Percentiles rank a stretch among this genome's conserved stretches.
Evolutionary conservation across 2,888 invertebrate genomes (phyloP).

Genomic region (Eurytoma adleriae): DNA sequence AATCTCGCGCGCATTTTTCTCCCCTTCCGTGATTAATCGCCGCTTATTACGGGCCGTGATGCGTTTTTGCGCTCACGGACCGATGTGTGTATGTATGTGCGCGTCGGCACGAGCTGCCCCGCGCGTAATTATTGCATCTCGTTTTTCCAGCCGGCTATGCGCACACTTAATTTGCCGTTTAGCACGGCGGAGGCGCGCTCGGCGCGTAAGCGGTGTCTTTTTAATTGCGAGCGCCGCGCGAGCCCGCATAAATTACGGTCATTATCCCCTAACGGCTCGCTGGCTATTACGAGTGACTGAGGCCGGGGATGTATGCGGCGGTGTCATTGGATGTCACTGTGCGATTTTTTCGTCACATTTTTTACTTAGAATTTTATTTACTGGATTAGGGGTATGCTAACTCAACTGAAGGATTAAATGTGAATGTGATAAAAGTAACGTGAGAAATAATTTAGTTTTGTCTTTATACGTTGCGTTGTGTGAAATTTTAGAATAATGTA

Average conservation of each 20-base stretch:
- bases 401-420: too few relatives aligned
- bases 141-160: neutral
- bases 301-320: constrained; percentile 61
- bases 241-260: constrained; percentile 67
- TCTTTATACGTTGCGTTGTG: too few relatives aligned
- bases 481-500: too few relatives aligned
- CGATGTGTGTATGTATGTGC: neutral
- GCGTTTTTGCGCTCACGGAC: too few relatives aligned
- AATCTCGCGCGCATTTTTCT: constrained; percentile 23
- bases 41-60: constrained; percentile 22
- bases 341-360: neutral
- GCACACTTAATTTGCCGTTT: constrained; percentile 43
- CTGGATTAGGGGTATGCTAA: too few relatives aligned
- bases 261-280: constrained; percentile 66
- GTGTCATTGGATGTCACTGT: constrained; percentile 56
- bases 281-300: constrained; percentile 66
- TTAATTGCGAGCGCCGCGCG: constrained; percentile 60
- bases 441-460: too few relatives aligned
- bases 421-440: too few relatives aligned
- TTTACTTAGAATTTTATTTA: neutral
- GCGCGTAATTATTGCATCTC: constrained; percentile 42
- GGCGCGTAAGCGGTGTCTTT: constrained; percentile 61
- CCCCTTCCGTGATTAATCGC: constrained; percentile 38
- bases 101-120: neutral
- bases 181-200: neutral